Percentiles rank a stretch among this genome's conserved stretches.
These are phyloP conservation scores for Lagenorhynchus albirostris DNA, from an alignment of 2,113 vertebrate species.

Conservation along the genomic window DNA sequence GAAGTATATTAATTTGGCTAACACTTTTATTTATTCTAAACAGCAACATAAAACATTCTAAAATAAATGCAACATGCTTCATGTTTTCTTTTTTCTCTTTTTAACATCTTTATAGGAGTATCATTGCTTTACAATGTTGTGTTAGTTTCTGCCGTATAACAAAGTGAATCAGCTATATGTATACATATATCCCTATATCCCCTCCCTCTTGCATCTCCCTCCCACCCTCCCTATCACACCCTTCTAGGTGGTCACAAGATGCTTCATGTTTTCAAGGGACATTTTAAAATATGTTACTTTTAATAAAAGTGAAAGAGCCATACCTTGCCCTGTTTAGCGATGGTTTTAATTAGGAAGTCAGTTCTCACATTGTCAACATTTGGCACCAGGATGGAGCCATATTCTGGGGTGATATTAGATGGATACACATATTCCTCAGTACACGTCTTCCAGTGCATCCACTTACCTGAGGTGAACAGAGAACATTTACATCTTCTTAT, in stretches of 20 bases:
- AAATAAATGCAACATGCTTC: background rate
- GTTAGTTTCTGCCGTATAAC: too few species aligned
- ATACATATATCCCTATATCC: too few species aligned
- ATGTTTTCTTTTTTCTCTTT: background rate
- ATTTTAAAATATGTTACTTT: background rate
- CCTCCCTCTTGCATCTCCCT: too few species aligned
- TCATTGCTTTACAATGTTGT: too few species aligned
- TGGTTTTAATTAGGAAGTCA: conserved; percentile 93
- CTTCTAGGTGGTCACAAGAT: too few species aligned
- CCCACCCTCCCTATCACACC: too few species aligned
- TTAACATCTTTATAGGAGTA: too few species aligned
- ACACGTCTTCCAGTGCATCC: conserved; percentile 90
- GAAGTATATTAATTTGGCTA: background rate
- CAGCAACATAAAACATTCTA: background rate
- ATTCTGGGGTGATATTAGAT: conserved; percentile 86
- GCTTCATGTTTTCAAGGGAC: background rate
- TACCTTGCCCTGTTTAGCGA: conserved; percentile 96
- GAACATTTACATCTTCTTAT: fast-evolving
- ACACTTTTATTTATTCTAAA: background rate
- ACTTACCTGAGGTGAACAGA: conserved; percentile 84
- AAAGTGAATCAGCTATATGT: too few species aligned
- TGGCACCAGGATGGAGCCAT: conserved; percentile 94
- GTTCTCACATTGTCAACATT: conserved; percentile 96
- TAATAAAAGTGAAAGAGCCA: background rate
- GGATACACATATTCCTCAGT: conserved; percentile 95